These are phyloP conservation scores for Craniophora ligustri DNA, from an alignment of 2,888 invertebrate genomes.

Conservation along the genomic window DNA sequence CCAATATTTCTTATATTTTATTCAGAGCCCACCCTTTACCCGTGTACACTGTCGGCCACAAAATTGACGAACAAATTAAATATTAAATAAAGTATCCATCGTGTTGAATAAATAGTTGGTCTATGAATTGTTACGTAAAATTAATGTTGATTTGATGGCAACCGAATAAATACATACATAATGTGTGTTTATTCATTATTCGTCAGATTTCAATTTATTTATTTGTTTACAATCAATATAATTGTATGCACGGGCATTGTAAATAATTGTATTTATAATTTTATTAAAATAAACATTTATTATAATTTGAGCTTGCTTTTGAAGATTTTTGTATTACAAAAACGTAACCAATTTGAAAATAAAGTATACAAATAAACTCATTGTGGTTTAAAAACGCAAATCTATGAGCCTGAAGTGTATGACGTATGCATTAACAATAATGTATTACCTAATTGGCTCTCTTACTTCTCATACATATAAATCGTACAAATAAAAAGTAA, in stretches of 20 bases:
- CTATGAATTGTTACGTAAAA: slow-evolving; percentile 12
- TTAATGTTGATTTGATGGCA: slow-evolving; percentile 21
- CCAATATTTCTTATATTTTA: too few species aligned
- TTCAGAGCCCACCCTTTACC: too few species aligned
- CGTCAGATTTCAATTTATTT: slow-evolving; percentile 8
- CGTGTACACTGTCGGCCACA: not conserved
- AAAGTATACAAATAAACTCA: too few species aligned
- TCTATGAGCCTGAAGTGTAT: too few species aligned
- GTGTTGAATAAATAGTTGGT: slow-evolving; percentile 12
- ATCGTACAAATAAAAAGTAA: too few species aligned
- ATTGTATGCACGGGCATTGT: not conserved
- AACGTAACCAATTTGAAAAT: too few species aligned
- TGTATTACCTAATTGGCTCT: too few species aligned
- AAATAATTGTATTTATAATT: not conserved
- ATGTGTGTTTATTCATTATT: slow-evolving; percentile 1
- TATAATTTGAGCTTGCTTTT: not conserved
- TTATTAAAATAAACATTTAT: not conserved
- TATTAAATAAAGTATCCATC: slow-evolving; percentile 26
- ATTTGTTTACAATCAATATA: not conserved
- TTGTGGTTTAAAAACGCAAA: too few species aligned
- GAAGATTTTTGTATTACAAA: too few species aligned
- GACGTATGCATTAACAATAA: too few species aligned
- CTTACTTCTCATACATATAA: too few species aligned
- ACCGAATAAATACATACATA: slow-evolving; percentile 3
- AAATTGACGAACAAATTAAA: slow-evolving; percentile 21